Percentiles rank a stretch among this genome's conserved stretches.
Conservation (phyloP, 92 coral and sea anemone species). For the Palythoa heliodiscus region DNA sequence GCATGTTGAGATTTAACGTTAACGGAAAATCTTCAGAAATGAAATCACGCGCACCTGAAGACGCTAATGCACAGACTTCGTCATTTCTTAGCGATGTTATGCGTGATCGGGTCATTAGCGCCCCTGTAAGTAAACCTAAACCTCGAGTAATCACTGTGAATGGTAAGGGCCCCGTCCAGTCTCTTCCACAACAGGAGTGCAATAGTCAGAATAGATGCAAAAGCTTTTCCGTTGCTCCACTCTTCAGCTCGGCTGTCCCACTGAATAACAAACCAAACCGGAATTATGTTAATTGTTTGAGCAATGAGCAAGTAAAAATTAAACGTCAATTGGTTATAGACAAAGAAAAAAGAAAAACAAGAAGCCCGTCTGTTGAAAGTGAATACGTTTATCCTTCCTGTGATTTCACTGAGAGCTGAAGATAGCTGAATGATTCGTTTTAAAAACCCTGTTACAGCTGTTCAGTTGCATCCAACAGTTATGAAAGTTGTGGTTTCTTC, state of each 20-base stretch:
- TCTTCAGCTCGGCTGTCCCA: background rate
- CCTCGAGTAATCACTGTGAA: background rate
- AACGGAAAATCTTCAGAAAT: background rate
- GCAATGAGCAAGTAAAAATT: background rate
- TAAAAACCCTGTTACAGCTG: too few relatives aligned
- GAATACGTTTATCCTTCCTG: slow-evolving; percentile 33
- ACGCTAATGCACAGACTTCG: background rate
- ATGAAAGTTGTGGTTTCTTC: background rate
- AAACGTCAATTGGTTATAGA: background rate
- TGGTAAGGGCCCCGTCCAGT: background rate
- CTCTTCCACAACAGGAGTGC: background rate
- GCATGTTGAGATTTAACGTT: background rate
- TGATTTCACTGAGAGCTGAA: slow-evolving; percentile 10
- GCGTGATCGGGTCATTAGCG: slow-evolving; percentile 19
- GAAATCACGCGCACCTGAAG: background rate
- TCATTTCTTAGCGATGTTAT: background rate
- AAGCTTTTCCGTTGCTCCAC: background rate
- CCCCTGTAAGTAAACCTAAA: slow-evolving; percentile 3
- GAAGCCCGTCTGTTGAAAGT: slow-evolving; percentile 18
- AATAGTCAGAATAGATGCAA: slow-evolving; percentile 1
- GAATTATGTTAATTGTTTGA: background rate
- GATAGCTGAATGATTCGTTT: background rate
- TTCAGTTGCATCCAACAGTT: background rate
- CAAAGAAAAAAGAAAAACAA: slow-evolving; percentile 8
- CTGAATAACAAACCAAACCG: too few relatives aligned